Conservation (phyloP, 2,113 vertebrate genomes). For the Planiliza haematocheilus region DNA sequence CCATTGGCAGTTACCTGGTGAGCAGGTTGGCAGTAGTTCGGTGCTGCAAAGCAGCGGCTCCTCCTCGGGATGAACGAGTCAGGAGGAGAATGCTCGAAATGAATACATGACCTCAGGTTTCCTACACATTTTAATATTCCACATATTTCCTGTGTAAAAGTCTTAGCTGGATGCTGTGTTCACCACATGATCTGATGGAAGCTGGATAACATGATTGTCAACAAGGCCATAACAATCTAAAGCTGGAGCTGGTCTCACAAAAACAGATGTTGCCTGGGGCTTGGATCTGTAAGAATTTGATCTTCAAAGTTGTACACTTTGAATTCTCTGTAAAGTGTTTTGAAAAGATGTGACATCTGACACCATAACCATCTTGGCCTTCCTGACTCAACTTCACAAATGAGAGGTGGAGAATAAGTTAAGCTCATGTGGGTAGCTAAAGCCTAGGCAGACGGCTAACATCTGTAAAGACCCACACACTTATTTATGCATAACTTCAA, state of each 20-base stretch:
- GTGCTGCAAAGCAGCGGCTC: slow-evolving; percentile 57
- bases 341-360: no score
- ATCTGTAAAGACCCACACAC: no score
- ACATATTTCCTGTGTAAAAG: not conserved
- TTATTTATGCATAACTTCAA: no score
- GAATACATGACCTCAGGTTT: slow-evolving; percentile 16
- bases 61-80: slow-evolving; percentile 20
- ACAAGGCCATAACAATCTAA: slow-evolving; percentile 35
- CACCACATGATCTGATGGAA: slow-evolving; percentile 2
- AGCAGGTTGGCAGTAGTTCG: slow-evolving; percentile 77
- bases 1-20: slow-evolving; percentile 75
- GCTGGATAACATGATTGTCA: slow-evolving; percentile 64
- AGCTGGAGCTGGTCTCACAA: not conserved
- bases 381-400: no score
- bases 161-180: not conserved
- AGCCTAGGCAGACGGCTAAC: no score
- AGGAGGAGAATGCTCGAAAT: slow-evolving; percentile 29
- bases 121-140: not conserved
- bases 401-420: no score
- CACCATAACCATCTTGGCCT: no score
- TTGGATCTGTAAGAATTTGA: no score
- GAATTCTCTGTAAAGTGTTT: no score
- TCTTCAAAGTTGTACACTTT: no score
- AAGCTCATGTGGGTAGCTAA: no score
- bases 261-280: no score